These are phyloP conservation scores for Darevskia nairensis DNA, from an alignment of 2,797 vertebrate species.

Conservation along the genomic window DNA sequence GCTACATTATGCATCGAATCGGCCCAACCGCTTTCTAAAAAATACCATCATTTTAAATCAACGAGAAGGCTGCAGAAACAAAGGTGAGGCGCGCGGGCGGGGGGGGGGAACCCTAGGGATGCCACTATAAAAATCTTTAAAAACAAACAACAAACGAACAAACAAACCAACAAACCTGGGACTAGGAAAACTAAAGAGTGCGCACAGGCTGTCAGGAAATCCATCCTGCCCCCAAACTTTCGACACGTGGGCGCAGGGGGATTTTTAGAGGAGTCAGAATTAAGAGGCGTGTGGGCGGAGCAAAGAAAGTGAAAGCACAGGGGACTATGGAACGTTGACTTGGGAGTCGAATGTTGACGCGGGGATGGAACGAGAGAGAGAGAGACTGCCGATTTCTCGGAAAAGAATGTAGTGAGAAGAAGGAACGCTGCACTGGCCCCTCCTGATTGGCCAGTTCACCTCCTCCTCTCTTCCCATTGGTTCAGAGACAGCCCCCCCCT, in stretches of 20 bases:
- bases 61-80: not conserved
- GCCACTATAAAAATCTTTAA: not conserved
- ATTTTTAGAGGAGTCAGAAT: not conserved
- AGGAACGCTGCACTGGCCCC: constrained; percentile 55
- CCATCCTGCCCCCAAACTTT: not conserved
- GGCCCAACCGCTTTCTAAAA: not conserved
- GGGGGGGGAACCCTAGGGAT: not conserved
- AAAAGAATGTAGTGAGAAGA: constrained; percentile 83
- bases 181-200: not conserved
- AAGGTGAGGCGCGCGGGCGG: no score
- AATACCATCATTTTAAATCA: not conserved
- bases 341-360: not conserved
- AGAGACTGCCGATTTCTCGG: constrained; percentile 83
- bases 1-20: not conserved
- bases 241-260: no score
- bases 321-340: constrained; percentile 13
- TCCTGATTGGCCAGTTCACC: constrained; percentile 43
- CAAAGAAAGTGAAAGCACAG: not conserved
- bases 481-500: not conserved
- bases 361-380: not conserved
- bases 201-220: no score
- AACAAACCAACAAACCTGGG: no score
- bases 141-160: no score
- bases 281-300: not conserved
- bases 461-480: constrained; percentile 28